Conservation (phyloP, 2,113 vertebrate species). For the Saccopteryx leptura region DNA sequence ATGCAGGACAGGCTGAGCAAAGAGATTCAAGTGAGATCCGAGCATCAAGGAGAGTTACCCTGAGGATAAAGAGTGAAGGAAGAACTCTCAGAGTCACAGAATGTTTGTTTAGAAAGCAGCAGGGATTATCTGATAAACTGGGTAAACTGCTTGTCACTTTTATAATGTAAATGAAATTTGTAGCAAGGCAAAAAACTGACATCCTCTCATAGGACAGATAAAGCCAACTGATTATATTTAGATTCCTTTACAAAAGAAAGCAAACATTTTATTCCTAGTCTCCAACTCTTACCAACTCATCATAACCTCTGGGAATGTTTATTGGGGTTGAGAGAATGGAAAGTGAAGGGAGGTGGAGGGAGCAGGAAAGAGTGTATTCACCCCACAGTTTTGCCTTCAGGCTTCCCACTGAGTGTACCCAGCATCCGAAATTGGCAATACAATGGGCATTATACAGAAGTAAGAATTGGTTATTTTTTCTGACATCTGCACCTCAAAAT, state of each 20-base stretch:
- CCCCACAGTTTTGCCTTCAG: not conserved
- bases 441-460: not conserved
- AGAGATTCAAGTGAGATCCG: not conserved
- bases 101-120: constrained; percentile 72
- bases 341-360: constrained; percentile 44
- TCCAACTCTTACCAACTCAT: not conserved
- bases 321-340: not conserved
- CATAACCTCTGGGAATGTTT: not conserved
- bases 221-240: constrained; percentile 66
- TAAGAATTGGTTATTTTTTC: not conserved
- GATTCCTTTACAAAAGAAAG: constrained; percentile 73
- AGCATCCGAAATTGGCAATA: not conserved
- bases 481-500: not conserved
- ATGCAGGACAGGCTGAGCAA: not conserved
- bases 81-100: not conserved
- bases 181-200: constrained; percentile 36
- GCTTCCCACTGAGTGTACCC: not conserved
- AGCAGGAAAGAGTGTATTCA: constrained; percentile 4
- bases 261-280: constrained; percentile 51
- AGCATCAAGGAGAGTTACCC: not conserved
- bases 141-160: constrained; percentile 77
- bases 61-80: not conserved
- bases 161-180: constrained; percentile 74
- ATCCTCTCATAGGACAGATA: constrained; percentile 55
- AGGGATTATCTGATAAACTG: constrained; percentile 77